phyloP scores from a whole-genome alignment of 2,797 vertebrate genomes.

The Galago senegalensis region DNA sequence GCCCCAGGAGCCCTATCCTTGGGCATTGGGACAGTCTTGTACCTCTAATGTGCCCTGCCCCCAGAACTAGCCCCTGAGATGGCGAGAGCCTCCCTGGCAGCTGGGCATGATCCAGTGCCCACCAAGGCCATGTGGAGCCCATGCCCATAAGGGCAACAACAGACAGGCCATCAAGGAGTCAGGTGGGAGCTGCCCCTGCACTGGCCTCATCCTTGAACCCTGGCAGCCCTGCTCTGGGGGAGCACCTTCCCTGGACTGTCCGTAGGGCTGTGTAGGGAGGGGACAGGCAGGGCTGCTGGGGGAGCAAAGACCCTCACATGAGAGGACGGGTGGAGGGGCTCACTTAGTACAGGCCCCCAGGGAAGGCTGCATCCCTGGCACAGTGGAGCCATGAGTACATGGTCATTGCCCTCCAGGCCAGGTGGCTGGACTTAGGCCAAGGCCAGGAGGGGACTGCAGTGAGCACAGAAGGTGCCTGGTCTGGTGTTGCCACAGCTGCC shows the following conservation, averaged over 20 bases:
- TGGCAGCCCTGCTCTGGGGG: too few relatives aligned
- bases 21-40: neutral
- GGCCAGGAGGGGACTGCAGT: neutral
- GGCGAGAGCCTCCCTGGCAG: neutral
- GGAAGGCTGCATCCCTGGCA: neutral
- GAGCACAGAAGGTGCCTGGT: neutral
- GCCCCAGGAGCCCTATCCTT: neutral
- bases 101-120: neutral
- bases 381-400: too few relatives aligned
- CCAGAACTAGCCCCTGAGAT: neutral
- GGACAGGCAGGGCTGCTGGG: too few relatives aligned
- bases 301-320: neutral
- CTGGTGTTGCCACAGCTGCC: neutral
- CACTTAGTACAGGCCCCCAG: neutral
- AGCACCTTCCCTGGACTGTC: neutral
- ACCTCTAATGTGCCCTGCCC: too few relatives aligned
- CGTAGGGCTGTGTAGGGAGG: neutral
- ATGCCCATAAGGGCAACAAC: rapidly evolving
- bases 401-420: neutral
- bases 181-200: neutral
- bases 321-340: neutral
- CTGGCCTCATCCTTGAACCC: too few relatives aligned
- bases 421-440: neutral
- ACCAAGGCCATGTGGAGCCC: neutral
- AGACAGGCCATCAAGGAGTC: neutral